Base-by-base conservation (phyloP, 1,140 invertebrate genomes). In the Ips typographus region DNA sequence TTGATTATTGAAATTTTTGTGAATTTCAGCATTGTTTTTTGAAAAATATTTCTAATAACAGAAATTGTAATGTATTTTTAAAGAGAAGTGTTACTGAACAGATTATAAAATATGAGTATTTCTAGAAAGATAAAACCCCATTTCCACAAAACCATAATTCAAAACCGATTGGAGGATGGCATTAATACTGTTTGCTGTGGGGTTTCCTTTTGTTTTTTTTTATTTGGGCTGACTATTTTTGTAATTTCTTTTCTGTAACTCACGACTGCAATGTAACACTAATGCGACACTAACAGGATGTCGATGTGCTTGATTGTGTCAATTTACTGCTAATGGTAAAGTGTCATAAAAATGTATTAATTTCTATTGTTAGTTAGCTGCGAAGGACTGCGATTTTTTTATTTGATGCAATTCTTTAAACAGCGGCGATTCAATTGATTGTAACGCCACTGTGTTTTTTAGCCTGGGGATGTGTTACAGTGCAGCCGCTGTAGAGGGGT, bases 251-350 rank as follows among this genome's bases (percentile, higher is more conserved):
- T 73, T 74, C 69, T 75, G 73, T 78, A 78, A 78, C 78, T 78
- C 75, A 78, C 78, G 74, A 80, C 79, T 80, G 79, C 79, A 79
- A 77, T 78, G 78, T 79, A 80, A 80, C 79, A 79, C 77, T 80
- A 79, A 78, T 74, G 72, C 72, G 72, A 74, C 72, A 72, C 72
- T 74, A 74, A 74, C 72, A 69, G 53, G 58, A 69, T 74, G 71
- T 78, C 77, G 77, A 78, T 78, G 76, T 78, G 77, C 77, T 78
- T 78, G 75, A 22, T 49, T 49, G 44, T 49, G 22, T 22, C 22
- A 22, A 22, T 22, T 22, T 22, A 22, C 22, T 22, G 22, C 22
- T 22, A 22, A 22, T 22, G 22, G 22, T 22, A 22, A 22, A 22
- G 22, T 22, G 22, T 22, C 22, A 22, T 22, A 22, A 22, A 22